Base-by-base conservation (phyloP, 2,113 vertebrate species). In the Pterocles burchelli region DNA sequence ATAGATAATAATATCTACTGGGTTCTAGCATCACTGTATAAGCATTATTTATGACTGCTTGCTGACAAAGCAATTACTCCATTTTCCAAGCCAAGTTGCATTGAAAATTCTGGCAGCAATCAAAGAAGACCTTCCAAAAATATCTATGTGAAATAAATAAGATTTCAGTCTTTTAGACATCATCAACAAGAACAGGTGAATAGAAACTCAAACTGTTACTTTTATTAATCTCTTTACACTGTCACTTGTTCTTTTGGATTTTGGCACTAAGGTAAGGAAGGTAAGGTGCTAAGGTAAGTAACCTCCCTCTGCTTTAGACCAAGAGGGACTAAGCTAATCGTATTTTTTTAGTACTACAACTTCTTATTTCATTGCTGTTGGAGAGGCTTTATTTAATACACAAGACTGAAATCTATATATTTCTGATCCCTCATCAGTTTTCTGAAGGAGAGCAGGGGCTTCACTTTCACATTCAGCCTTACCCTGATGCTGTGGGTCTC, bases 11-110 rank as follows among this genome's bases (percentile, higher is more conserved):
- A 28, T 61, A 94, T 89, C 94, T 90, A 17, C 43, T 49, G 17
- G 16, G 13, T 93, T 88, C 38, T 58, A 91, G 55, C 34, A 89
- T 38, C 22, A 74, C 38, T 3, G 0, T 52, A 68, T n/a, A 57
- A 93, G 22, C 22, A 76, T 92, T 88, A 87, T 94, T 91, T 94
- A 78, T 78, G 83, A 48, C 41, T 78, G 26, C 36, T 66, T 83
- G 17, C 77, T 91, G 92, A 66, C 41, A 74, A 83, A 79, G 43
- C 55, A 91, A 36, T 54, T 78, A 74, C 43, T 91, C 41, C 48
- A 59, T 75, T 89, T 66, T 91, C 55, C 71, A 96, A 86, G 94
- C 66, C 45, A 95, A 77, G 22, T 45, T 58, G 51, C 72, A 86
- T 51, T 62, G 72, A 86, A 94, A 94, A 55, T 66, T 75, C 36